phyloP scores from a whole-genome alignment of 2,797 vertebrate genomes.

The Siniperca obscura region DNA sequence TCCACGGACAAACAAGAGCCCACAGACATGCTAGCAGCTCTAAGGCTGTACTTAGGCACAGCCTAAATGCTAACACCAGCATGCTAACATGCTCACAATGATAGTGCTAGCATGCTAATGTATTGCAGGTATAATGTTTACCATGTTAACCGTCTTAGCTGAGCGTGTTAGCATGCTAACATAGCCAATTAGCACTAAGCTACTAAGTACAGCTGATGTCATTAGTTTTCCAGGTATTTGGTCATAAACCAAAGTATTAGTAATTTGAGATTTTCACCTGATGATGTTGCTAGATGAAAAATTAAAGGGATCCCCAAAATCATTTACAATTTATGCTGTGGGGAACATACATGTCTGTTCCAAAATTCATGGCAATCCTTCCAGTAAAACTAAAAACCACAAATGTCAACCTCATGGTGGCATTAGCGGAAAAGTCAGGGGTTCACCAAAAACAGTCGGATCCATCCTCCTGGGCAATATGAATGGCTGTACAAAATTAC shows the following conservation, averaged over 20 bases:
- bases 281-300: neutral
- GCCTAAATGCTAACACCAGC: too few relatives aligned
- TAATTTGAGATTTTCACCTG: neutral
- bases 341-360: too few relatives aligned
- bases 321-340: neutral
- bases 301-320: too few relatives aligned
- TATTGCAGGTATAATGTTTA: too few relatives aligned
- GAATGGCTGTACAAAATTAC: conserved; percentile 3
- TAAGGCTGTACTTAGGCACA: too few relatives aligned
- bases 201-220: neutral
- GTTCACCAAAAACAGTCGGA: neutral
- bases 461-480: conserved; percentile 1
- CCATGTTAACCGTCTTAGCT: neutral
- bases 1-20: too few relatives aligned
- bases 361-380: neutral
- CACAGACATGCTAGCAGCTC: too few relatives aligned
- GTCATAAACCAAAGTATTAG: too few relatives aligned
- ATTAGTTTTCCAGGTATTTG: neutral
- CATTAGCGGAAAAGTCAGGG: neutral
- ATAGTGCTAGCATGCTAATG: neutral
- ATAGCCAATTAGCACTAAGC: neutral
- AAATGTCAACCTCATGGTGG: neutral
- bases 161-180: neutral
- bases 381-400: neutral
- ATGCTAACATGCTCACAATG: neutral